Evolutionary conservation across 2,113 vertebrate species (phyloP).

Genomic region (Orientallactaga bullata): DNA sequence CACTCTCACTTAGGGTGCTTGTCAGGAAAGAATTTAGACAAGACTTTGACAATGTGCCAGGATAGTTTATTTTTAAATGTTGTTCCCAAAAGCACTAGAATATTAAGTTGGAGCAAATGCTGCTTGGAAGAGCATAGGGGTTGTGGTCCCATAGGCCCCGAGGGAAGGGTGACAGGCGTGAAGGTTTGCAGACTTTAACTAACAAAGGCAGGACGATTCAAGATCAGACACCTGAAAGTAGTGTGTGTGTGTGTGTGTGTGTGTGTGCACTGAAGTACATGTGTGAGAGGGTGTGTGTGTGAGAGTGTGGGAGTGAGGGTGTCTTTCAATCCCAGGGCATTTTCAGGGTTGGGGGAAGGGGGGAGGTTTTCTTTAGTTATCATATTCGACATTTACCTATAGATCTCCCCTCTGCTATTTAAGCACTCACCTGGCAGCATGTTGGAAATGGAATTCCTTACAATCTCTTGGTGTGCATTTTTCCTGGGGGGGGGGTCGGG

Average conservation of each 20-base stretch:
- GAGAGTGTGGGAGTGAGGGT: background rate
- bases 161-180: background rate
- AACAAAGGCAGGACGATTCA: background rate
- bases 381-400: constrained; percentile 52
- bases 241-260: background rate
- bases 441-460: background rate
- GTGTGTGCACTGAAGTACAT: background rate
- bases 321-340: background rate
- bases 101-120: constrained; percentile 74
- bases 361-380: constrained; percentile 59
- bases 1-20: constrained; percentile 80
- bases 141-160: constrained; percentile 45
- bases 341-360: background rate
- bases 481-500: background rate
- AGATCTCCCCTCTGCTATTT: constrained; percentile 12
- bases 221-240: background rate
- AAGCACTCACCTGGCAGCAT: constrained; percentile 51
- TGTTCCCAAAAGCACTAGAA: constrained; percentile 77
- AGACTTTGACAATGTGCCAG: constrained; percentile 85
- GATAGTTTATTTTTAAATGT: constrained; percentile 81
- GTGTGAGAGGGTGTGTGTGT: background rate
- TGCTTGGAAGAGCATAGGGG: constrained; percentile 48
- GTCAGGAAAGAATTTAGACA: constrained; percentile 82
- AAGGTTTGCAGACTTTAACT: background rate
- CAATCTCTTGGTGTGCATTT: background rate